Conservation (phyloP, 2,797 vertebrate species). For the Coregonus ussuriensis region DNA sequence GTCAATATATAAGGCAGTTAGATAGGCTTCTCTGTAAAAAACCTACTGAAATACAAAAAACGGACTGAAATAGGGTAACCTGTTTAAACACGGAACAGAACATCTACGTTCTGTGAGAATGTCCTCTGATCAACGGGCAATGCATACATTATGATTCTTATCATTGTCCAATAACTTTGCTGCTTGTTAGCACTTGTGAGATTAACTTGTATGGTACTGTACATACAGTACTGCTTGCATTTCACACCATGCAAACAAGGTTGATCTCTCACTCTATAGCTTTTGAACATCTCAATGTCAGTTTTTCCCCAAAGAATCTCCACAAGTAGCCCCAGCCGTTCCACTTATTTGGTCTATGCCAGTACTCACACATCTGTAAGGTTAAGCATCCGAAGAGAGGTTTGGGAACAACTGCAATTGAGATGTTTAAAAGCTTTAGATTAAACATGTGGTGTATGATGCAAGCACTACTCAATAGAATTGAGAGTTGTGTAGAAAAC, state of each 20-base stretch:
- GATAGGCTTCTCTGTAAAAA: constrained; percentile 9
- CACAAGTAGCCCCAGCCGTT: too few species aligned
- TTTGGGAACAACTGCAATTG: not conserved
- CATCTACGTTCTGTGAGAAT: not conserved
- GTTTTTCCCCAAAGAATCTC: too few species aligned
- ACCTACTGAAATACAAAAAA: not conserved
- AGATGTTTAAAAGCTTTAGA: not conserved
- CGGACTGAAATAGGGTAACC: not conserved
- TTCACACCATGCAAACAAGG: too few species aligned
- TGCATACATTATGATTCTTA: not conserved
- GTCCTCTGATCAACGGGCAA: not conserved
- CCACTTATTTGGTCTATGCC: too few species aligned
- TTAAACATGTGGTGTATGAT: not conserved
- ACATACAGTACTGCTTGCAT: too few species aligned
- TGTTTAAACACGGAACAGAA: not conserved
- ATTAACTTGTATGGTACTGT: not conserved
- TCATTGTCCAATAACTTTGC: not conserved
- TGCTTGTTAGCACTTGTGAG: not conserved
- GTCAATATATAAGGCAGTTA: not conserved
- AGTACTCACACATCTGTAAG: too few species aligned
- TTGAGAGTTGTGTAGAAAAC: constrained; percentile 31
- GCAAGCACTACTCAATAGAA: constrained; percentile 7
- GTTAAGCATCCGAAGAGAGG: not conserved
- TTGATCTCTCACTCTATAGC: too few species aligned
- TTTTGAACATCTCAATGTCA: too few species aligned